These are phyloP conservation scores for Trichacis sp. DNA, from an alignment of 2,888 invertebrate genomes.

Conservation along the genomic window DNA sequence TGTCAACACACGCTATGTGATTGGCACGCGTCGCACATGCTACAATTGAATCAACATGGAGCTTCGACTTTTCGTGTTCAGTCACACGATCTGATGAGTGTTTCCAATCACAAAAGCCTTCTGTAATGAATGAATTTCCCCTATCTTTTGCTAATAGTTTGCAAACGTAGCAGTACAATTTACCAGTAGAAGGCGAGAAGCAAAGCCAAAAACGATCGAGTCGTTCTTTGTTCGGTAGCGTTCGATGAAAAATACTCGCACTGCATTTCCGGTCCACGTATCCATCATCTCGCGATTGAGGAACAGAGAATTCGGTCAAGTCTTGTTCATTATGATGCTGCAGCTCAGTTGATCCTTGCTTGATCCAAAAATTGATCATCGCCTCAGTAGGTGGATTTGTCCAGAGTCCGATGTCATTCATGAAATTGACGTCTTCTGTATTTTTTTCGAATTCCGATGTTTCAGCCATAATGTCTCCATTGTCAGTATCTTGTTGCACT, in stretches of 20 bases:
- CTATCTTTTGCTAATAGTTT: slow-evolving; percentile 23
- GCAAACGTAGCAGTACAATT: slow-evolving; percentile 36
- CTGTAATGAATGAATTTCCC: not conserved
- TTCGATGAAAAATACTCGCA: not conserved
- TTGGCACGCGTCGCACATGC: slow-evolving; percentile 5
- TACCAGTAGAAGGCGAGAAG: slow-evolving; percentile 37
- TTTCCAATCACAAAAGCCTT: slow-evolving; percentile 25
- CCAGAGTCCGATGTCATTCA: slow-evolving; percentile 8
- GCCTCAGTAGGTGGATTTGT: not conserved
- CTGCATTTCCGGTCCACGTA: not conserved
- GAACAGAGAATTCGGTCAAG: not conserved
- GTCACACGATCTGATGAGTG: slow-evolving; percentile 30
- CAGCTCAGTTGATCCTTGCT: slow-evolving; percentile 5
- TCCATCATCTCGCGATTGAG: slow-evolving; percentile 7
- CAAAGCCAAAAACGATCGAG: slow-evolving; percentile 37
- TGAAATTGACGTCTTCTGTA: slow-evolving; percentile 1
- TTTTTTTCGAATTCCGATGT: too few species aligned
- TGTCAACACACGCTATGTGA: slow-evolving; percentile 6
- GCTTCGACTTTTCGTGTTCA: slow-evolving; percentile 30
- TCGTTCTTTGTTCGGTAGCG: slow-evolving; percentile 18
- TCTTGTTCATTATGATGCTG: slow-evolving; percentile 6
- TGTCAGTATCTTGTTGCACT: not conserved
- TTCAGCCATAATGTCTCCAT: too few species aligned
- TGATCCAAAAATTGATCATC: slow-evolving; percentile 6
- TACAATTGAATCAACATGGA: slow-evolving; percentile 22